phyloP scores from a whole-genome alignment of 2,113 vertebrate species.

The Syngnathus floridae region DNA sequence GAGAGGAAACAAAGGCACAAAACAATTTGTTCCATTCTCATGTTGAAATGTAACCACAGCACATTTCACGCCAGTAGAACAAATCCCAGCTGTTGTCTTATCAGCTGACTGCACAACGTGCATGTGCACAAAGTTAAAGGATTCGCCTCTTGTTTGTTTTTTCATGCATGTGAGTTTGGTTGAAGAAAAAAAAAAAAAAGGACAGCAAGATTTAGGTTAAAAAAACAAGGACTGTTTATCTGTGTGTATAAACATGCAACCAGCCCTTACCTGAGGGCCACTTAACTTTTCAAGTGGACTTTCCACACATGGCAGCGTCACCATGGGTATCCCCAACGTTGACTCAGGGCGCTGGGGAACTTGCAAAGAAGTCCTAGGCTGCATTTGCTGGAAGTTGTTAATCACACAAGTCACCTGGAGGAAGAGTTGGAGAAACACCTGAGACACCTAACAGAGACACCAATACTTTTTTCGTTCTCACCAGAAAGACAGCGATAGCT shows the following conservation, averaged over 20 bases:
- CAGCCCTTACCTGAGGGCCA: slow-evolving; percentile 83
- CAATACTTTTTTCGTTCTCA: slow-evolving; percentile 54
- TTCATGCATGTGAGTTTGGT: slow-evolving; percentile 26
- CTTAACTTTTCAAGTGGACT: slow-evolving; percentile 89
- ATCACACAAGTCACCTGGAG: slow-evolving; percentile 72
- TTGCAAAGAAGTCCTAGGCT: slow-evolving; percentile 22
- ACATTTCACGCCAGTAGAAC: slow-evolving; percentile 19
- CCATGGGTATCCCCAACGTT: slow-evolving; percentile 70
- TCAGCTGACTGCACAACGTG: slow-evolving; percentile 9
- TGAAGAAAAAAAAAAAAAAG: not conserved
- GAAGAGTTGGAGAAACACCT: not conserved
- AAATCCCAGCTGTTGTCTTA: slow-evolving; percentile 17
- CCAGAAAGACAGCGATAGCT: slow-evolving; percentile 83
- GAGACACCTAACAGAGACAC: not conserved
- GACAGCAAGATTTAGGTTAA: slow-evolving; percentile 26
- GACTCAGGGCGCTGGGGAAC: slow-evolving; percentile 58
- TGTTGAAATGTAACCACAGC: slow-evolving; percentile 12
- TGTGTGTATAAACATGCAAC: slow-evolving; percentile 25
- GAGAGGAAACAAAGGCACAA: slow-evolving; percentile 3
- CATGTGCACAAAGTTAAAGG: slow-evolving; percentile 11
- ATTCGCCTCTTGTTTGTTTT: slow-evolving; percentile 8
- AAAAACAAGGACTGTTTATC: slow-evolving; percentile 40
- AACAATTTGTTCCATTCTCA: slow-evolving; percentile 16
- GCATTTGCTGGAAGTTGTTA: slow-evolving; percentile 70
- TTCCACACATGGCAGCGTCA: slow-evolving; percentile 73